Evolutionary conservation across 2,113 vertebrate genomes (phyloP).

Genomic region (Hippocampus mohnikei): DNA sequence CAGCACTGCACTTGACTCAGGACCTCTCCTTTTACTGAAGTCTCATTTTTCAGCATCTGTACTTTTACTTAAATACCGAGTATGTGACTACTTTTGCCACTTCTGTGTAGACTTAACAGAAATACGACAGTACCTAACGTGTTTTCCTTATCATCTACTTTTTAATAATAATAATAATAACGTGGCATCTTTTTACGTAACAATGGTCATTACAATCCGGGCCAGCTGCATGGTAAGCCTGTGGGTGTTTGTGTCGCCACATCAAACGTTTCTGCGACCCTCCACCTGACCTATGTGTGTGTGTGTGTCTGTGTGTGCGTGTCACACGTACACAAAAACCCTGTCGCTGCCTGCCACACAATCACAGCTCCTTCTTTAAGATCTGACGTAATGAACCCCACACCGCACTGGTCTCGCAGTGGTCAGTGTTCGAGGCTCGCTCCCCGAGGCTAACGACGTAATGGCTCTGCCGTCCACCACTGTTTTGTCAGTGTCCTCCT

Average conservation of each 20-base stretch:
- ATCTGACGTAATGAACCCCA: conserved; percentile 57
- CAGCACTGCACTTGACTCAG: background rate
- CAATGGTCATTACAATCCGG: conserved; percentile 13
- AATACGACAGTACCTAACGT: background rate
- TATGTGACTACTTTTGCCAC: background rate
- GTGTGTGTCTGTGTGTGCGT: background rate
- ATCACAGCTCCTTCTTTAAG: conserved; percentile 30
- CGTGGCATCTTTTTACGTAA: conserved; percentile 22
- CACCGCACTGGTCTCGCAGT: conserved; percentile 24
- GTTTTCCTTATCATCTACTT: background rate
- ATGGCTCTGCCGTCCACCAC: conserved; percentile 27
- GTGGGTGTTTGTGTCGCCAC: conserved; percentile 38
- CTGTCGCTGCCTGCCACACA: conserved; percentile 29
- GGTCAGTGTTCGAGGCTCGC: conserved; percentile 35
- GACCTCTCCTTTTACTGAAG: background rate
- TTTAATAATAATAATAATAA: background rate
- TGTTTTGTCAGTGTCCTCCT: background rate
- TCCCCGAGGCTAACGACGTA: conserved; percentile 51
- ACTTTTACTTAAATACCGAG: background rate
- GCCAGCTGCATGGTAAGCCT: conserved; percentile 17
- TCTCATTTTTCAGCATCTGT: background rate
- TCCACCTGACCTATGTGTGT: conserved; percentile 14
- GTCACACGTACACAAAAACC: conserved; percentile 5
- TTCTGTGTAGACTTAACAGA: background rate
- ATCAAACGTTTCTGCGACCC: conserved; percentile 38